These are phyloP conservation scores for Trachelus stipa DNA, from an alignment of 2,888 invertebrate genomes.

Conservation along the genomic window DNA sequence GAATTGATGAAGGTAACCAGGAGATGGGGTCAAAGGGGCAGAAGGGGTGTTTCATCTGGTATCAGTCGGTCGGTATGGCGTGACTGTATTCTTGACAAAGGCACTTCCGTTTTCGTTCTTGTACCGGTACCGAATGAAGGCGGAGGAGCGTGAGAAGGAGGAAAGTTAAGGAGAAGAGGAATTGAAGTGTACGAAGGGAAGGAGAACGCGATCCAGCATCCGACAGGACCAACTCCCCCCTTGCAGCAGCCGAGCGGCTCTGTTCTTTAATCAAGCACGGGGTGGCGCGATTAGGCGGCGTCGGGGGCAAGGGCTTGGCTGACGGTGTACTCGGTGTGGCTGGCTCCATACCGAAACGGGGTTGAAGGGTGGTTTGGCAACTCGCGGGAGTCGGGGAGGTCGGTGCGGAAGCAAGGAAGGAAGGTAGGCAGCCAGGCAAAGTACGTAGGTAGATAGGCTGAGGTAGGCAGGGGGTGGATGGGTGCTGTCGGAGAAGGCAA, in stretches of 20 bases:
- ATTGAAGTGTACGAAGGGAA: slow-evolving; percentile 7
- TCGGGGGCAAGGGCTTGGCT: slow-evolving; percentile 32
- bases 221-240: slow-evolving; percentile 15
- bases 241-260: slow-evolving; percentile 48
- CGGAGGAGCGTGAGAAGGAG: slow-evolving; percentile 5
- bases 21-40: slow-evolving; percentile 9
- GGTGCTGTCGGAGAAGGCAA: slow-evolving; percentile 45
- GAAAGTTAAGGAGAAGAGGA: slow-evolving; percentile 11
- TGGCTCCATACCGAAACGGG: slow-evolving; percentile 19
- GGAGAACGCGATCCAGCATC: slow-evolving; percentile 2
- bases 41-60: not conserved
- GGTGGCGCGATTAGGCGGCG: slow-evolving; percentile 62
- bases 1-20: no score
- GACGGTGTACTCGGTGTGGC: slow-evolving; percentile 10
- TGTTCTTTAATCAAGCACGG: slow-evolving; percentile 63
- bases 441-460: slow-evolving; percentile 18
- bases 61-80: no score
- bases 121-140: not conserved
- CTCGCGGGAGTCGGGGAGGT: slow-evolving; percentile 11
- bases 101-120: slow-evolving; percentile 21
- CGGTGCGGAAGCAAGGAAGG: slow-evolving; percentile 20
- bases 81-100: slow-evolving; percentile 7
- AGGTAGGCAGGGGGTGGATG: slow-evolving; percentile 19
- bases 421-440: slow-evolving; percentile 29
- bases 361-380: slow-evolving; percentile 30